Conservation (phyloP, 2,113 vertebrate genomes). For the Spermophilus dauricus region DNA sequence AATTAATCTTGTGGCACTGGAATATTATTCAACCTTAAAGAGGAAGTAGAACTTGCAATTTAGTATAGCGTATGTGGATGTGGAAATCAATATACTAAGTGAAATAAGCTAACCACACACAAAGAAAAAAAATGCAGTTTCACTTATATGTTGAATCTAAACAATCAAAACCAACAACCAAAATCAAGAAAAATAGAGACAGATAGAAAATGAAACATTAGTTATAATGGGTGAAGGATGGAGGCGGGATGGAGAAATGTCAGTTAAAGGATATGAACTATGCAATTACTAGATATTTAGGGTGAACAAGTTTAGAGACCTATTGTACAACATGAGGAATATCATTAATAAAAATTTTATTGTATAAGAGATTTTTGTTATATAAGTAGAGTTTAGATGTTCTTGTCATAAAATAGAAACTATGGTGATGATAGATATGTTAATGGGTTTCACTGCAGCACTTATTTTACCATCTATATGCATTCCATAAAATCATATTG, state of each 20-base stretch:
- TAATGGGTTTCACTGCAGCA: not conserved
- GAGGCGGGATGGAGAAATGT: accelerated
- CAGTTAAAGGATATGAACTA: not conserved
- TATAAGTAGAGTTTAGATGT: not conserved
- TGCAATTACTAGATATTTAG: too few relatives aligned
- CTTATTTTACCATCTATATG: not conserved
- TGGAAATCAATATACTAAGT: not conserved
- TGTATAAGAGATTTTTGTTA: not conserved
- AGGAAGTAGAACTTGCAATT: not conserved
- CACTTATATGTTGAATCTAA: not conserved
- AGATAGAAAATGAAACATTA: not conserved
- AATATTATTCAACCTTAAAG: not conserved
- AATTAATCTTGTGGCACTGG: not conserved
- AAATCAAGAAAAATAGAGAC: not conserved
- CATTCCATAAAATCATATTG: not conserved
- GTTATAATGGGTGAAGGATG: too few relatives aligned
- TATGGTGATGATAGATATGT: not conserved
- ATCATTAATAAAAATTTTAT: not conserved
- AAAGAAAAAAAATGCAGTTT: not conserved
- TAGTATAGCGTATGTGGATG: not conserved
- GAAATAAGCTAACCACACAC: not conserved
- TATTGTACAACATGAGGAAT: not conserved
- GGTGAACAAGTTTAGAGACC: not conserved
- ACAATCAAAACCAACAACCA: not conserved
- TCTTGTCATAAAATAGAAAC: not conserved